A percentile compares a stretch with the other conserved stretches of the same genome.
Conservation (phyloP, 2,888 invertebrate genomes). For the Heliconius cydno region DNA sequence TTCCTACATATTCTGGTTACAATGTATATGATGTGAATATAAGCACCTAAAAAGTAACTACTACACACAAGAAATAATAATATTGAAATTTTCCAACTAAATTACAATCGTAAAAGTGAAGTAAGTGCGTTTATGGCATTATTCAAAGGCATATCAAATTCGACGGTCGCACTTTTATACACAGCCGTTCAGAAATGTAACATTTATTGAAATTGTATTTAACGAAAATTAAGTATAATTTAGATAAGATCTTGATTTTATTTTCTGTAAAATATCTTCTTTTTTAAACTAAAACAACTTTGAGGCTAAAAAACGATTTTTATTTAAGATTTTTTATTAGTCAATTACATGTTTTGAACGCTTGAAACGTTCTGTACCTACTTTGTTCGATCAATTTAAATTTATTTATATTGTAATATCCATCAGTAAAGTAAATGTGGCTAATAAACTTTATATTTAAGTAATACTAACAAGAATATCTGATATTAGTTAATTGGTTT, state of each 20-base stretch:
- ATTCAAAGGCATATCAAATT: constrained; percentile 80
- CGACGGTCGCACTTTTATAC: constrained; percentile 66
- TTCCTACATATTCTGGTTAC: constrained; percentile 1
- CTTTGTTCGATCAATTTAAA: not conserved
- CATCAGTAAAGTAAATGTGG: not conserved
- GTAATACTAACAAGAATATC: not conserved
- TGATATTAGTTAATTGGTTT: not conserved
- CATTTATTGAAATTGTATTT: constrained; percentile 13
- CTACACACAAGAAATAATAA: constrained; percentile 77
- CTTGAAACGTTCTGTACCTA: not conserved
- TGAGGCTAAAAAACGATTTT: not conserved
- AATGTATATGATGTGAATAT: not conserved
- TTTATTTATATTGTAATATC: constrained; percentile 5
- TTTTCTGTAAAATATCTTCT: not conserved
- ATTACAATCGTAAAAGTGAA: constrained; percentile 80
- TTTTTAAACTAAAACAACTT: not conserved
- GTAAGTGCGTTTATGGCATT: constrained; percentile 75
- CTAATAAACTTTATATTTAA: not conserved
- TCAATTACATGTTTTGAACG: constrained; percentile 13
- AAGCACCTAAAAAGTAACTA: not conserved
- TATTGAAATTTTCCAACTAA: constrained; percentile 73
- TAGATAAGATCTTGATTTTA: constrained; percentile 9
- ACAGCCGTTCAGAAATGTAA: constrained; percentile 61
- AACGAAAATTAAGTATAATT: constrained; percentile 22
- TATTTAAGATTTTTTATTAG: not conserved